Evolutionary conservation across 92 coral and sea anemone species (phyloP).

Genomic region (Palythoa heliodiscus): DNA sequence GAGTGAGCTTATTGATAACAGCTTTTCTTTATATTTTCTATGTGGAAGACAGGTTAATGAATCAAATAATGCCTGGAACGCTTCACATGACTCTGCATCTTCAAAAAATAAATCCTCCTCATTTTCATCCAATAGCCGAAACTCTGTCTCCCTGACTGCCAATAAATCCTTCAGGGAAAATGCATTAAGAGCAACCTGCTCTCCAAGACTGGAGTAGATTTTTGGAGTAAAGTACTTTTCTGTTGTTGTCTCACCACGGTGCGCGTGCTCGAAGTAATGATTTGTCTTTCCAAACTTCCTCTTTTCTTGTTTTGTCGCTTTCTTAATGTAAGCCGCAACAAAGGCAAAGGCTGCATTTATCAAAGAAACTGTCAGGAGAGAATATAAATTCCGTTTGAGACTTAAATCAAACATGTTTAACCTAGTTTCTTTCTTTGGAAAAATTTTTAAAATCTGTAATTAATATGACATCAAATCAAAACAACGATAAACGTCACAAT

Average conservation of each 20-base stretch:
- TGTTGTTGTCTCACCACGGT: not conserved
- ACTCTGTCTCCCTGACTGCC: not conserved
- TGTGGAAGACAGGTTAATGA: slow-evolving; percentile 24
- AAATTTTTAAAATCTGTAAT: not conserved
- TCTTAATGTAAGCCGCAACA: not conserved
- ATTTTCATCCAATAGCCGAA: not conserved
- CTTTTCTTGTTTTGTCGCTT: not conserved
- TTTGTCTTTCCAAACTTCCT: not conserved
- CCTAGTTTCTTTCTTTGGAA: not conserved
- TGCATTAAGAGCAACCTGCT: slow-evolving; percentile 49
- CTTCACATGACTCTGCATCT: slow-evolving; percentile 50
- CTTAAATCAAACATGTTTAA: not conserved
- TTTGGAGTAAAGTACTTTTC: slow-evolving; percentile 46
- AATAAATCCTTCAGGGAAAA: slow-evolving; percentile 46
- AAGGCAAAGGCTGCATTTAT: slow-evolving; percentile 27
- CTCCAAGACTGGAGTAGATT: slow-evolving; percentile 45
- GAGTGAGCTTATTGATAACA: not conserved
- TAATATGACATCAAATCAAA: not conserved
- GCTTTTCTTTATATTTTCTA: not conserved
- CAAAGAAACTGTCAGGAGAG: not conserved
- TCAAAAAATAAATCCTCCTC: slow-evolving; percentile 11
- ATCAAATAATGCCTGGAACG: slow-evolving; percentile 39
- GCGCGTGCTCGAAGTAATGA: slow-evolving; percentile 14
- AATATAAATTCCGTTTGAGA: not conserved
- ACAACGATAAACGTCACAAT: not conserved